Percentiles rank a stretch among this genome's conserved stretches.
phyloP scores from a whole-genome alignment of 2,797 vertebrate genomes.

The Rhinatrema bivittatum region DNA sequence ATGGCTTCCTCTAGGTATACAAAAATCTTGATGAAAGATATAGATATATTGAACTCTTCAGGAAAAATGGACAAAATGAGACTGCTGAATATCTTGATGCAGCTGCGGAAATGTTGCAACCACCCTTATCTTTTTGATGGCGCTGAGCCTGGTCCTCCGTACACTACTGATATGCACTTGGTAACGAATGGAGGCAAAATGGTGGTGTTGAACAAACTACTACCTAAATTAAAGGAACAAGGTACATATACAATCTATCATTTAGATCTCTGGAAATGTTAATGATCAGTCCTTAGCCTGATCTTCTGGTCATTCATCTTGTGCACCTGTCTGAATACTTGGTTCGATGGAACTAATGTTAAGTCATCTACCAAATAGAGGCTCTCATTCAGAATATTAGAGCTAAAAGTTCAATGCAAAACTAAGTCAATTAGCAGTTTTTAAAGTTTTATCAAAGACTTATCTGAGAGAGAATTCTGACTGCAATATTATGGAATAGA shows the following conservation, averaged over 20 bases:
- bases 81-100: constrained; percentile 91
- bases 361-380: no score
- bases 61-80: constrained; percentile 98
- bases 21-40: constrained; percentile 96
- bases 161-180: constrained; percentile 93
- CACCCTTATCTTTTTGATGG: constrained; percentile 96
- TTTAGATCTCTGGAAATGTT: no score
- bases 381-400: no score
- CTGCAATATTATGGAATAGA: no score
- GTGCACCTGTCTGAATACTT: no score
- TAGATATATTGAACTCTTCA: constrained; percentile 94
- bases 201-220: constrained; percentile 88
- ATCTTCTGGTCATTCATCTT: neutral
- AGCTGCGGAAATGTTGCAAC: constrained; percentile 95
- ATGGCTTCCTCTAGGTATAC: constrained; percentile 79
- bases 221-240: constrained; percentile 90
- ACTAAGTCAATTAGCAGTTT: no score
- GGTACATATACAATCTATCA: no score
- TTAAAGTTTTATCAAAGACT: no score
- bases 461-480: no score
- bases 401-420: no score
- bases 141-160: constrained; percentile 91
- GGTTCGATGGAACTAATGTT: no score
- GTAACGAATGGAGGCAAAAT: constrained; percentile 97
- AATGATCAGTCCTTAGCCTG: neutral